These are phyloP conservation scores for Eubucco bourcierii DNA, from an alignment of 2,113 vertebrate genomes.

Conservation along the genomic window DNA sequence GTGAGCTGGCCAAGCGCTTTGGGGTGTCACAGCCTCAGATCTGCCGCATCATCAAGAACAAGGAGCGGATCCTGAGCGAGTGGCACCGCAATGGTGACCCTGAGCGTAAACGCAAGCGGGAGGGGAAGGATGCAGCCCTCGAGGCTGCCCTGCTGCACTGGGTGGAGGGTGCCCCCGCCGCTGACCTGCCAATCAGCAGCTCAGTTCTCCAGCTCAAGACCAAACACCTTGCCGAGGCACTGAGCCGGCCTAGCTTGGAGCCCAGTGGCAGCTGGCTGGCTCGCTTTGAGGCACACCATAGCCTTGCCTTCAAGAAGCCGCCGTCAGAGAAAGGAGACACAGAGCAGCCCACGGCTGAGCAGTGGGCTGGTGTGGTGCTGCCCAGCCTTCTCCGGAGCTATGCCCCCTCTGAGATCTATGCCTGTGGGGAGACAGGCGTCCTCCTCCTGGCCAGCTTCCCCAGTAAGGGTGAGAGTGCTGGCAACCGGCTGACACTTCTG, in stretches of 20 bases:
- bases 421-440: background rate
- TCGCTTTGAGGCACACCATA: background rate
- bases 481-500: background rate
- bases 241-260: background rate
- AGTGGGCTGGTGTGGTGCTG: background rate
- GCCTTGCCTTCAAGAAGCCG: background rate
- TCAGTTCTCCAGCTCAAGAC: slow-evolving; percentile 27
- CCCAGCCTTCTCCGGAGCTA: slow-evolving; percentile 7
- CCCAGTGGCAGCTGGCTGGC: background rate
- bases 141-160: slow-evolving; percentile 66
- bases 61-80: slow-evolving; percentile 60
- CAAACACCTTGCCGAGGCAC: background rate
- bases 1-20: slow-evolving; percentile 53
- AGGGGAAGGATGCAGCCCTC: background rate
- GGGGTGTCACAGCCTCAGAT: slow-evolving; percentile 29
- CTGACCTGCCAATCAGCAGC: background rate
- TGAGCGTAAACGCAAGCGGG: slow-evolving; percentile 46
- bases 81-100: slow-evolving; percentile 37
- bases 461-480: accelerated
- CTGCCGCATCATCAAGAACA: slow-evolving; percentile 63
- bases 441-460: background rate
- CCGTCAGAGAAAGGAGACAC: background rate
- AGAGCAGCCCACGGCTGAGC: background rate
- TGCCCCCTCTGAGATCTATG: background rate
- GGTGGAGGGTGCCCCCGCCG: slow-evolving; percentile 37